phyloP scores from a whole-genome alignment of 2,797 vertebrate species.

The Pseudochromis fuscus region DNA sequence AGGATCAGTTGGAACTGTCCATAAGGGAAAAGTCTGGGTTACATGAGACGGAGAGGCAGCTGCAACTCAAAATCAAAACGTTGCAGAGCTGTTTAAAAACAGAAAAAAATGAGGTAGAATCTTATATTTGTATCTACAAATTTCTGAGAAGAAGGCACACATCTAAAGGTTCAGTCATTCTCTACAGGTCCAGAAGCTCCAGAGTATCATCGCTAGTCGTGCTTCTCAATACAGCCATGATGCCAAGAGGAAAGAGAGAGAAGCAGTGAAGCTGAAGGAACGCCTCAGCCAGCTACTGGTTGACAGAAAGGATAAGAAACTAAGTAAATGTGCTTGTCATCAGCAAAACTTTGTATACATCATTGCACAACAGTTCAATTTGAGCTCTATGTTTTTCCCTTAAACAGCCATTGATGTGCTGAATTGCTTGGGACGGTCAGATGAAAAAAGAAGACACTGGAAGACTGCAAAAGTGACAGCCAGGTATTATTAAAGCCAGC shows the following conservation, averaged over 20 bases:
- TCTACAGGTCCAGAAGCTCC: conserved; percentile 94
- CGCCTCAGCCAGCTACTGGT: conserved; percentile 93
- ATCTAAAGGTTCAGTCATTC: not conserved
- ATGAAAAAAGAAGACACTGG: conserved; percentile 96
- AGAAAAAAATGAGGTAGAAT: conserved; percentile 94
- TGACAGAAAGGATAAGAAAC: conserved; percentile 94
- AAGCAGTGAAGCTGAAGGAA: conserved; percentile 94
- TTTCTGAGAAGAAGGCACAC: not conserved
- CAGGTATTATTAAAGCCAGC: conserved; percentile 79
- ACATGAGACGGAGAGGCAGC: conserved; percentile 93
- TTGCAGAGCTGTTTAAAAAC: conserved; percentile 95
- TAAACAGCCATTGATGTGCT: conserved; percentile 93
- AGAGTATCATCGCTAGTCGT: conserved; percentile 94
- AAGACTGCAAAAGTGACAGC: conserved; percentile 92
- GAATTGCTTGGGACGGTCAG: conserved; percentile 93
- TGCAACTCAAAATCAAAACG: conserved; percentile 94
- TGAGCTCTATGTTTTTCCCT: conserved; percentile 15
- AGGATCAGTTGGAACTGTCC: conserved; percentile 95
- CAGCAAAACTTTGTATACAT: not conserved
- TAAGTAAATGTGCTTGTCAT: conserved; percentile 82
- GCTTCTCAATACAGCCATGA: conserved; percentile 97
- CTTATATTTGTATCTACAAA: not conserved
- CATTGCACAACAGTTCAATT: not conserved
- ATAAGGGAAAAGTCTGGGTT: conserved; percentile 93
- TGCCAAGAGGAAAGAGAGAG: conserved; percentile 96